Evolutionary conservation across 2,113 vertebrate species (phyloP), one percentile per base, ranked within the genome.

Genomic region (Crotalus tigris): DNA sequence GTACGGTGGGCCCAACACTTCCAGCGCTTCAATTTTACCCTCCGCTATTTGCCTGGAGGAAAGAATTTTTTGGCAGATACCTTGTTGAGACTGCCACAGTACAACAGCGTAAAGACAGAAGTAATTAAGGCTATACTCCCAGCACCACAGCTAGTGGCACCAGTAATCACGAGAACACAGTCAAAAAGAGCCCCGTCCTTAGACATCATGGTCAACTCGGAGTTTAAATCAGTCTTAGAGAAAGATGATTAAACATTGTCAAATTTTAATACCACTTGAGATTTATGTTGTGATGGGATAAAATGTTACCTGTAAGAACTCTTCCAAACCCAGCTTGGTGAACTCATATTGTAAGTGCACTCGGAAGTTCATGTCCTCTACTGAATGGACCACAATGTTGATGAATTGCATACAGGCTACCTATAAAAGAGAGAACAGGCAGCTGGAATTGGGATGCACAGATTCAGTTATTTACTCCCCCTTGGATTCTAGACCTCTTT

Each of bases 371-470:
- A 99, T 99, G 97, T 99, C 99, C 96, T 99, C 99, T 64, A 99
- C 99, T 0, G 99, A 99, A 97, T 99, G 99, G 90, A 99, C 99
- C 94, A 99, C 98, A 1, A 99, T 99, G 97, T 99, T 99, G 98
- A 99, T 99, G 97, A 99, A 99, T 97, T 99, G 99, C 99, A 99
- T 99, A 96, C 99, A 99, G 90, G 99, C 99, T 51, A 99, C 99
- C 99, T 99, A 96, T 23, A 93, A 93, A 93, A 87, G 2, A 53
- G 11, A 93, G 91, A 46, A 90, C 46, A 54, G 89, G 8, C 12
- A 64, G 55, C 8, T 54, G n/a, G 92, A 44, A 59, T 90, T 59
- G 2, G 90, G 19, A 21, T 2, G 5, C 69, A 85, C 1, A 24
- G 46, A 24, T 58, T 10, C 26, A 17, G 33, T 26, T 12, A 39